Percentiles rank a stretch among this genome's conserved stretches.
Conservation (phyloP, 2,113 vertebrate species). For the Hiodon tergisus region DNA sequence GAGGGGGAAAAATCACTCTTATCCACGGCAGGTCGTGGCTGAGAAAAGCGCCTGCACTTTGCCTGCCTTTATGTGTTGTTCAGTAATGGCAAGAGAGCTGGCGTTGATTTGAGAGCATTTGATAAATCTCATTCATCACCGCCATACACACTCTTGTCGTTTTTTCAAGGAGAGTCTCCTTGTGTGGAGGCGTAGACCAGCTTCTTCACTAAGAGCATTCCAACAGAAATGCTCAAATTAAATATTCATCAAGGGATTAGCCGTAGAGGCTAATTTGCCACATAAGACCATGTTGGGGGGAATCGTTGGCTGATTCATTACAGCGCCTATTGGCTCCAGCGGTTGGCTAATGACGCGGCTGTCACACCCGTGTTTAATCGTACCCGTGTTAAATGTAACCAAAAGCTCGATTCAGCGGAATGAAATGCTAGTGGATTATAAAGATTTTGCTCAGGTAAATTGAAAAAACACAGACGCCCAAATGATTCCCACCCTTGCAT, state of each 20-base stretch:
- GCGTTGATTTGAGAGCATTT: too few species aligned
- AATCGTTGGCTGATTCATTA: neutral
- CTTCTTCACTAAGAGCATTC: neutral
- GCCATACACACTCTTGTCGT: neutral
- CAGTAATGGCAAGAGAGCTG: too few species aligned
- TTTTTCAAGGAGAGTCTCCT: neutral
- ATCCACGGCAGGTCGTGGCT: too few species aligned
- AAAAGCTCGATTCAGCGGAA: too few species aligned
- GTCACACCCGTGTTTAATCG: neutral
- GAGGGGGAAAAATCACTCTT: too few species aligned
- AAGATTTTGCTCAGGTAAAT: too few species aligned
- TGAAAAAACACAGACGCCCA: too few species aligned
- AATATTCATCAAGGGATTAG: conserved; percentile 8
- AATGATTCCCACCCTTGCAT: too few species aligned
- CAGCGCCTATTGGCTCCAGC: neutral
- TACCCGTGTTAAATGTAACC: neutral
- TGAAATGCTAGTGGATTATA: too few species aligned
- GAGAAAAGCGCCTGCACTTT: too few species aligned
- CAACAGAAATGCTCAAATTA: conserved; percentile 2
- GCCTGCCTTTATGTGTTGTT: too few species aligned
- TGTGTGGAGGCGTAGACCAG: neutral
- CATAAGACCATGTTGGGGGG: neutral
- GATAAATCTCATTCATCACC: neutral
- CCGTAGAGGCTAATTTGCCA: neutral
- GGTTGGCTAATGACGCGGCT: neutral